Evolutionary conservation across 2,797 vertebrate species (phyloP), one percentile per base, ranked within the genome.

Genomic region (Chloroceryle amazona): DNA sequence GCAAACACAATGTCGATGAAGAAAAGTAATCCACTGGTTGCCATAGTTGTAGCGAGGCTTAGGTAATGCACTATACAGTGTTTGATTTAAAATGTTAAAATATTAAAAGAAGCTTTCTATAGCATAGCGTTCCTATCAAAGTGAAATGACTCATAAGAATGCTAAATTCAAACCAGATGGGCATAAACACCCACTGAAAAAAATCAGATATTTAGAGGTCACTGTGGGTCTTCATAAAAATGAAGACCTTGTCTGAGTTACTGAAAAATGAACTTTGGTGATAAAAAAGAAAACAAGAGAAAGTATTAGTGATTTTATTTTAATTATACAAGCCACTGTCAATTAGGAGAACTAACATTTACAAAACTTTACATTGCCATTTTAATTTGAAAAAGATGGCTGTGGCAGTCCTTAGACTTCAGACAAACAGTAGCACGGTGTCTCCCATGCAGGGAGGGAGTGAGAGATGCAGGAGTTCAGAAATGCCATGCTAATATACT

Each of bases 91-190:
- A 98, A 98, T 55, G 86, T 98, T 98, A 97, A 98, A 98, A 98
- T 98, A 98, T 98, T 98, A 98, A 94, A 98, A 98, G 97, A 96
- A 95, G 96, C 98, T 98, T 98, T 98, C 97, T 98, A 94, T 93
- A 97, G 97, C 95, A 92, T 89, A 98, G 98, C 91, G 96, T 96
- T 98, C 96, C 98, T 98, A 98, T 98, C 98, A 98, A 98, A 98
- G 98, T 97, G 97, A 98, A 98, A 98, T 98, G 98, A 98, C 98
- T 98, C 98, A 98, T 98, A 98, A 98, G 98, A 98, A 98, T 97
- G 95, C 92, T 97, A 98, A 98, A 98, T 98, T 98, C 98, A 98
- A 98, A 98, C 98, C 98, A 98, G 98, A 98, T 98, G 98, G 98
- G 97, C 96, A 97, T 97, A 98, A 98, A 98, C 96, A 98, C 96